Conservation (phyloP, 2,113 vertebrate species). For the Oryzias curvinotus region DNA sequence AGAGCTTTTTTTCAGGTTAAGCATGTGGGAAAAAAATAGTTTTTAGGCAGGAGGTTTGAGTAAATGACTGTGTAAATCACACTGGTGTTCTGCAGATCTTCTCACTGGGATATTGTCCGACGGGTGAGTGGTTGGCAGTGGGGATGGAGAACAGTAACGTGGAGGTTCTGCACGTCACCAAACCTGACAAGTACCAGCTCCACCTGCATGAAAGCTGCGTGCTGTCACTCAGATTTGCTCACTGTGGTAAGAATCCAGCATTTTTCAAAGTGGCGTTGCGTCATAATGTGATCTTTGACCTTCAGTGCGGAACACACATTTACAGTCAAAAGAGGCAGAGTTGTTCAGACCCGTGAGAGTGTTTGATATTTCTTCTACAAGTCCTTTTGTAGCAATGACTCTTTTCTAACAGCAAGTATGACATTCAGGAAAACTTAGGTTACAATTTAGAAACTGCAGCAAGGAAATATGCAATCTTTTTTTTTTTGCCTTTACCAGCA, state of each 20-base stretch:
- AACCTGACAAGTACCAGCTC: conserved; percentile 97
- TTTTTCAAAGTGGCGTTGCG: background rate
- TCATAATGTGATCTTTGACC: background rate
- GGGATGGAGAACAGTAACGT: conserved; percentile 99
- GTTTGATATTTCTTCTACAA: no score
- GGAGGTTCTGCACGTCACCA: conserved; percentile 93
- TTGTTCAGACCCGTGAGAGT: no score
- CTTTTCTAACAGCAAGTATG: no score
- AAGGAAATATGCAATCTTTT: no score
- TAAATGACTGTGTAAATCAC: no score
- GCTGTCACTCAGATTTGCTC: conserved; percentile 94
- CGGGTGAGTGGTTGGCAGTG: conserved; percentile 94
- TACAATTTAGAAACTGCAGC: no score
- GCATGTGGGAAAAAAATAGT: background rate
- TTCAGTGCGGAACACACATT: background rate
- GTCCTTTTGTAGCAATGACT: no score
- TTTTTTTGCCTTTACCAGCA: no score
- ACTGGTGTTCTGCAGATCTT: conserved; percentile 82
- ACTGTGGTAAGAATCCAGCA: conserved; percentile 82
- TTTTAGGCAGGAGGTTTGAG: no score
- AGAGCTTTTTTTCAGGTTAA: background rate
- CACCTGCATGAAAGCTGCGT: conserved; percentile 98
- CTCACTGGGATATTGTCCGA: conserved; percentile 94
- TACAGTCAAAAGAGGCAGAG: no score
- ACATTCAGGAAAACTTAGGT: no score